Percentiles rank a stretch among this genome's conserved stretches.
phyloP scores from a whole-genome alignment of 2,888 invertebrate species.

The Leucoma salicis region DNA sequence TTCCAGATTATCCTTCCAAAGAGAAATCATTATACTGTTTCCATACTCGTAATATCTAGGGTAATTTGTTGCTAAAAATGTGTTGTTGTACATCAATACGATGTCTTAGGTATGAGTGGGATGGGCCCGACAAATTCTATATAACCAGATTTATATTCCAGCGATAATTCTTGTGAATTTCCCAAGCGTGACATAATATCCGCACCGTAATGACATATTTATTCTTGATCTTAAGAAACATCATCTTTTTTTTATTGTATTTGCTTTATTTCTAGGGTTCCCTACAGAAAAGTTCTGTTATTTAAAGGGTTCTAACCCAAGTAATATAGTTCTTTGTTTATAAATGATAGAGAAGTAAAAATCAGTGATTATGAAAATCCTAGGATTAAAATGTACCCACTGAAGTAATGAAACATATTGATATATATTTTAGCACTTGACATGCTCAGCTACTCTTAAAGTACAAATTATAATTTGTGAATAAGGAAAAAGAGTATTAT shows the following conservation, averaged over 20 bases:
- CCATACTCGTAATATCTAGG: not conserved
- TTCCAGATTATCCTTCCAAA: not conserved
- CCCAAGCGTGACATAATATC: constrained; percentile 25
- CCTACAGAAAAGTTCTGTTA: too few species aligned
- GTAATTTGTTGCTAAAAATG: constrained; percentile 23
- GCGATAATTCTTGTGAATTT: constrained; percentile 12
- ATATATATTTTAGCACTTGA: too few species aligned
- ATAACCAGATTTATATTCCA: constrained; percentile 19
- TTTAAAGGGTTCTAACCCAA: too few species aligned
- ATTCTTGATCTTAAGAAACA: not conserved
- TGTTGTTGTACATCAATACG: constrained; percentile 21
- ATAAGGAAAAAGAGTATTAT: too few species aligned
- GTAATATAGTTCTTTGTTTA: too few species aligned
- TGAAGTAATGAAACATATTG: too few species aligned
- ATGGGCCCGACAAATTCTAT: constrained; percentile 22
- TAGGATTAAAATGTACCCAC: too few species aligned
- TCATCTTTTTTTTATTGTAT: not conserved
- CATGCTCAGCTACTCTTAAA: too few species aligned
- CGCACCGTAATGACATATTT: constrained; percentile 9
- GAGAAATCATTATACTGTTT: not conserved
- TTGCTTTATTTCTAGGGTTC: not conserved
- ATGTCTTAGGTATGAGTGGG: not conserved
- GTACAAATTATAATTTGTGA: too few species aligned
- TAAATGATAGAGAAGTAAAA: too few species aligned
- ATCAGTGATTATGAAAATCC: too few species aligned